Percentiles rank a stretch among this genome's conserved stretches.
phyloP scores from a whole-genome alignment of 2,113 vertebrate species.

The Nyctereutes procyonoides region DNA sequence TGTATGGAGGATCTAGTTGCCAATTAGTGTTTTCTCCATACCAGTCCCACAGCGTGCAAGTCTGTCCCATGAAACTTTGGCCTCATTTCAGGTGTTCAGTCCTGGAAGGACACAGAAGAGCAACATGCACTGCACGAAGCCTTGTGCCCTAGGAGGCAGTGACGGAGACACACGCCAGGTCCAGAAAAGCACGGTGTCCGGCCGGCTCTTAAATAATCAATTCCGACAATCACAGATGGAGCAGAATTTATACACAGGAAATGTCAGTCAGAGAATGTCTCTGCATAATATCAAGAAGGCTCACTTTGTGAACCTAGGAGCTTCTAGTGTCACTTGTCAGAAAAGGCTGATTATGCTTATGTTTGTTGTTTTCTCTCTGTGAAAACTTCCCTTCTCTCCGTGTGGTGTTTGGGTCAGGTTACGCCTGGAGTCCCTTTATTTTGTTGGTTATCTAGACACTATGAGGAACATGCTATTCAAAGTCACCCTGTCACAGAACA shows the following conservation, averaged over 20 bases:
- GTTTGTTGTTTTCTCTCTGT: background rate
- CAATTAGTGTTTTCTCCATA: background rate
- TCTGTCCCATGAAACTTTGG: background rate
- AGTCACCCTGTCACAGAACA: background rate
- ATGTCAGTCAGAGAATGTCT: slow-evolving; percentile 64
- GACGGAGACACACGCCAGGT: slow-evolving; percentile 60
- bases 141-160: background rate
- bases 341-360: slow-evolving; percentile 37
- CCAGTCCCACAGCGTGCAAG: background rate
- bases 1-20: background rate
- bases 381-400: background rate
- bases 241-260: slow-evolving; percentile 76
- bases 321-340: background rate
- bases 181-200: slow-evolving; percentile 66
- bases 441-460: background rate
- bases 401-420: background rate
- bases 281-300: slow-evolving; percentile 41
- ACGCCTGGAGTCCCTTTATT: background rate
- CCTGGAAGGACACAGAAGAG: background rate
- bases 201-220: slow-evolving; percentile 62
- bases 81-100: background rate
- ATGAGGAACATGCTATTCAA: background rate
- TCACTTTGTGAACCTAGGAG: background rate
- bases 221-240: slow-evolving; percentile 63
- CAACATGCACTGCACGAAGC: background rate